Conservation (phyloP, 1,140 invertebrate genomes). For the Ceratina japonica region DNA sequence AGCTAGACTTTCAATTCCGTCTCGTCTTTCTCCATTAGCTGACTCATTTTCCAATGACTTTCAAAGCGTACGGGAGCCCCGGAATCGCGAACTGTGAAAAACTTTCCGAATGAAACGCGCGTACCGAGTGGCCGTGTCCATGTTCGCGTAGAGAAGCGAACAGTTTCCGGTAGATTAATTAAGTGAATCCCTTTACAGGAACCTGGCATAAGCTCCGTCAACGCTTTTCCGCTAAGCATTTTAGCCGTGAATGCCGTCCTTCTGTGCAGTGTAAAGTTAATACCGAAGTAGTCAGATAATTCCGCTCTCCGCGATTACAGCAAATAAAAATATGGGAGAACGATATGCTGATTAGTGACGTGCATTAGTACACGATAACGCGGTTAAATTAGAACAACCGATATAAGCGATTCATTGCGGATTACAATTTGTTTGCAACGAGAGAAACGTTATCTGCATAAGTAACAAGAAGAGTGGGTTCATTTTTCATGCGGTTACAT, state of each 20-base stretch:
- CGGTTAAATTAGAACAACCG: too few species aligned
- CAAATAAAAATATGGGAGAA: too few species aligned
- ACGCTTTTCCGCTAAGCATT: conserved; percentile 1
- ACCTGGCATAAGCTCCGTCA: conserved; percentile 27
- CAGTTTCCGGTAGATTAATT: conserved; percentile 42
- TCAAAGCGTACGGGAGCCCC: conserved; percentile 33
- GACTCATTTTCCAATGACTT: conserved; percentile 70
- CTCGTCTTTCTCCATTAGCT: conserved; percentile 64
- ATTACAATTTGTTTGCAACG: too few species aligned
- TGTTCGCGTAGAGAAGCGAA: not conserved
- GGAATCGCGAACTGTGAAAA: conserved; percentile 22
- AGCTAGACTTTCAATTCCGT: conserved; percentile 45
- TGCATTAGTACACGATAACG: too few species aligned
- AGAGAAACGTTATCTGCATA: too few species aligned
- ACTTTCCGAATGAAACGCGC: conserved; percentile 31
- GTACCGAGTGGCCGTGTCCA: not conserved
- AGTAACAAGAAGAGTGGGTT: too few species aligned
- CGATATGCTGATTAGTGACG: too few species aligned
- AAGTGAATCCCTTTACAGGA: conserved; percentile 35
- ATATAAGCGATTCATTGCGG: too few species aligned
- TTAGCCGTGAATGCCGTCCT: not conserved
- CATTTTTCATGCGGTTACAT: too few species aligned
- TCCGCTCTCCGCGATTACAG: too few species aligned
- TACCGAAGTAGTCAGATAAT: too few species aligned
- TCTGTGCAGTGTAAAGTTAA: too few species aligned